Evolutionary conservation across 2,888 invertebrate genomes (phyloP).

Genomic region (Drosophila quinaria): DNA sequence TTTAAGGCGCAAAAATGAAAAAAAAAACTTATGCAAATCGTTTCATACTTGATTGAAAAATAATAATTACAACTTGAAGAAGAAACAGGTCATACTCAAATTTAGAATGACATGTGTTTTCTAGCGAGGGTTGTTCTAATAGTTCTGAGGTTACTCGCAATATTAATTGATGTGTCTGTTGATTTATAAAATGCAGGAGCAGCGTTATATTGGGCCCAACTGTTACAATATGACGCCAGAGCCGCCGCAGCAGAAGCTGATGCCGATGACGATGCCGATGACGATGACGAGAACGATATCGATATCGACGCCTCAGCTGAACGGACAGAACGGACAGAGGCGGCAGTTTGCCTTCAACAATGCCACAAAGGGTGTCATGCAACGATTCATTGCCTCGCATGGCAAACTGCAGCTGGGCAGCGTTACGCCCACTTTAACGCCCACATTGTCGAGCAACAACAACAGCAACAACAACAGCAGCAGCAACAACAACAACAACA

Average conservation of each 20-base stretch:
- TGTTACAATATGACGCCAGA: conserved; percentile 83
- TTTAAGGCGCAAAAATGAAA: no score
- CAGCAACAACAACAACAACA: conserved; percentile 5
- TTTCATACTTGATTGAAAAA: no score
- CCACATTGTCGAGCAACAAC: conserved; percentile 15
- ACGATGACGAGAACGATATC: conserved; percentile 49
- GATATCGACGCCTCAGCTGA: conserved; percentile 77
- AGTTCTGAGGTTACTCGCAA: no score
- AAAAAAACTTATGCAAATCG: no score
- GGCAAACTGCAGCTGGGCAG: conserved; percentile 88
- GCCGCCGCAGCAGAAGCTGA: conserved; percentile 85
- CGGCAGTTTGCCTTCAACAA: conserved; percentile 88
- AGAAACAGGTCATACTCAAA: no score
- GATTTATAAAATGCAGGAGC: conserved; percentile 54
- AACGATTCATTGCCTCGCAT: conserved; percentile 92
- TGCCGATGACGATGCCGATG: conserved; percentile 79
- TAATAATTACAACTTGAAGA: no score
- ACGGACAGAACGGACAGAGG: conserved; percentile 46
- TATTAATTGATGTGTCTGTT: no score
- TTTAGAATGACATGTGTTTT: no score
- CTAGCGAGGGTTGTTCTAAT: no score
- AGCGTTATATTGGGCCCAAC: conserved; percentile 84
- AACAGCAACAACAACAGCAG: background rate
- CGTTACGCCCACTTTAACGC: conserved; percentile 21
- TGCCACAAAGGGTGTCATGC: conserved; percentile 92